A percentile compares a stretch with the other conserved stretches of the same genome.
These are phyloP conservation scores for Dasypogon diadema DNA, from an alignment of 2,888 invertebrate species.

Conservation along the genomic window DNA sequence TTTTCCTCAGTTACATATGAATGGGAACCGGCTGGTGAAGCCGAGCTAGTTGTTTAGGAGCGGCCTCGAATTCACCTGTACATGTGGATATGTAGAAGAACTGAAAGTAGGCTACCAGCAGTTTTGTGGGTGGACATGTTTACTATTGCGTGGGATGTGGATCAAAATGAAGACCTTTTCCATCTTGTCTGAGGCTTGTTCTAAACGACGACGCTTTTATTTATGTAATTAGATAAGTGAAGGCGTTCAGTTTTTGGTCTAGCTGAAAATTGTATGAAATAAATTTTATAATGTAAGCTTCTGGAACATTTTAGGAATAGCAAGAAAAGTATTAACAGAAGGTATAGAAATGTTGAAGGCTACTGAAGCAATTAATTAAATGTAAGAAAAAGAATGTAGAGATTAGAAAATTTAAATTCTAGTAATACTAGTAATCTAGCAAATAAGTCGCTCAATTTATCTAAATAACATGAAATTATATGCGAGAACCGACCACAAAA, in stretches of 20 bases:
- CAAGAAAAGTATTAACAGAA: no score
- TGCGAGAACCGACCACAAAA: no score
- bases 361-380: no score
- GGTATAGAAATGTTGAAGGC: not conserved
- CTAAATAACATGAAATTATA: no score
- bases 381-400: no score
- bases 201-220: not conserved
- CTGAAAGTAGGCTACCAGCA: slow-evolving; percentile 40
- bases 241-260: not conserved
- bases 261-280: not conserved
- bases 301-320: no score
- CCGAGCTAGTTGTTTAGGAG: not conserved
- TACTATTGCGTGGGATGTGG: slow-evolving; percentile 43
- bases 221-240: slow-evolving; percentile 21
- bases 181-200: slow-evolving; percentile 29
- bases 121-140: slow-evolving; percentile 43
- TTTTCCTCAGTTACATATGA: not conserved
- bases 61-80: slow-evolving; percentile 38
- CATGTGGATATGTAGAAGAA: no score
- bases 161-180: slow-evolving; percentile 43
- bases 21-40: slow-evolving; percentile 1
- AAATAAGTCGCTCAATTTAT: no score
- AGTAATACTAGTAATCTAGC: no score
- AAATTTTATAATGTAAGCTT: no score
- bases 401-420: no score